Evolutionary conservation across 2,888 invertebrate genomes (phyloP).

Genomic region (Scaptomyza flava): DNA sequence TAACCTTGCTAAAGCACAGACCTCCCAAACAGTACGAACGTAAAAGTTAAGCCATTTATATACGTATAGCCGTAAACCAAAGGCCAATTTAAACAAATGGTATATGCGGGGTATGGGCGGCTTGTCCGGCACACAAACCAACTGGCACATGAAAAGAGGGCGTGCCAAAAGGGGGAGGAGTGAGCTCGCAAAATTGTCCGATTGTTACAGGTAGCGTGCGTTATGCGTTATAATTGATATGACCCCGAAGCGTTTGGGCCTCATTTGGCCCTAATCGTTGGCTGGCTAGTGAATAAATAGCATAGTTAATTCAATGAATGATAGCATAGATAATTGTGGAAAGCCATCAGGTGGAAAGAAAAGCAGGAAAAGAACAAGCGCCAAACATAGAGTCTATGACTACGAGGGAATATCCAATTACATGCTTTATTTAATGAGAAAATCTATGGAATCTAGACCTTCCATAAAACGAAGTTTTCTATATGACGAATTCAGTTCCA

Average conservation of each 20-base stretch:
- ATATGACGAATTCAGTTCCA: too few relatives aligned
- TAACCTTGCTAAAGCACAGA: conserved; percentile 22
- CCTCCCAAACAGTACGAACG: not conserved
- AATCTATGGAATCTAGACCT: not conserved
- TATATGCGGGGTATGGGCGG: conserved; percentile 7
- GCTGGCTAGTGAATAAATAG: conserved; percentile 1
- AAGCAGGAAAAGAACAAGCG: not conserved
- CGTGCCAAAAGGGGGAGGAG: not conserved
- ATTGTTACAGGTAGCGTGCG: conserved; percentile 20
- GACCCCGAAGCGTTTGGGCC: conserved; percentile 29
- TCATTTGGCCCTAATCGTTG: conserved; percentile 7
- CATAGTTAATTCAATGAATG: conserved; percentile 3
- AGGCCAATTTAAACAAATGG: conserved; percentile 44
- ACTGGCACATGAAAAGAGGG: conserved; percentile 39
- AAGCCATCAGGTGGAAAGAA: conserved; percentile 8
- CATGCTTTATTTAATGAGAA: not conserved
- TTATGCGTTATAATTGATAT: conserved; percentile 25
- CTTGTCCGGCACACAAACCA: conserved; percentile 34
- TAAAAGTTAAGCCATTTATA: not conserved
- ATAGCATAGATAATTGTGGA: not conserved
- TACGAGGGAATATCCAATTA: not conserved
- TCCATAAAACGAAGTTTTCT: too few relatives aligned
- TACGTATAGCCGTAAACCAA: conserved; percentile 27
- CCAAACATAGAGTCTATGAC: not conserved
- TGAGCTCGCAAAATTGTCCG: conserved; percentile 1